These are phyloP conservation scores for Catocala nupta DNA, from an alignment of 2,888 invertebrate genomes.

Conservation along the genomic window DNA sequence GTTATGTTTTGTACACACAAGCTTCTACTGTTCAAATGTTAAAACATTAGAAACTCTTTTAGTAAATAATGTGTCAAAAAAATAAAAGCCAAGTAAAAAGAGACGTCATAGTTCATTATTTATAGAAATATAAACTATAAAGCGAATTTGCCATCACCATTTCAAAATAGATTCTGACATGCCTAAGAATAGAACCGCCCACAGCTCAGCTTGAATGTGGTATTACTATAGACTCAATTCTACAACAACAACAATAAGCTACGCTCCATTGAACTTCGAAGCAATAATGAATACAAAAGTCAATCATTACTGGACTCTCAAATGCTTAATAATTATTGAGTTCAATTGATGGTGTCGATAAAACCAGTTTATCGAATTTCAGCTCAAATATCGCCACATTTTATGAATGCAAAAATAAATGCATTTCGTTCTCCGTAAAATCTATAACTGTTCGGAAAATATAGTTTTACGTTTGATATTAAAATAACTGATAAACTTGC, in stretches of 20 bases:
- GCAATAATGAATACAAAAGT: too few species aligned
- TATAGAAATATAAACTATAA: too few species aligned
- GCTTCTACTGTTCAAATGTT: too few species aligned
- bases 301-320: too few species aligned
- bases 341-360: not conserved
- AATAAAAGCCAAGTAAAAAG: not conserved
- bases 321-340: conserved; percentile 14
- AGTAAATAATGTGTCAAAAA: not conserved
- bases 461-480: conserved; percentile 60
- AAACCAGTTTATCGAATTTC: conserved; percentile 2
- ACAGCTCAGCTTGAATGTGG: not conserved
- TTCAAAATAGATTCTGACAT: conserved; percentile 1
- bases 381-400: conserved; percentile 1
- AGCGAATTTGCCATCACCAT: not conserved
- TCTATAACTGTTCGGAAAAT: conserved; percentile 24
- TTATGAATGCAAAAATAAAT: conserved; percentile 11
- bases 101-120: conserved; percentile 1
- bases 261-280: too few species aligned
- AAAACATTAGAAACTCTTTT: too few species aligned
- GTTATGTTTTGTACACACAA: too few species aligned
- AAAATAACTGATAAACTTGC: conserved; percentile 76
- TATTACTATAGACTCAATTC: conserved; percentile 1
- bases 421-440: conserved; percentile 13
- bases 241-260: conserved; percentile 6
- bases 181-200: too few species aligned